Conservation (phyloP, 1,140 invertebrate genomes). For the Drosophila grimshawi region DNA sequence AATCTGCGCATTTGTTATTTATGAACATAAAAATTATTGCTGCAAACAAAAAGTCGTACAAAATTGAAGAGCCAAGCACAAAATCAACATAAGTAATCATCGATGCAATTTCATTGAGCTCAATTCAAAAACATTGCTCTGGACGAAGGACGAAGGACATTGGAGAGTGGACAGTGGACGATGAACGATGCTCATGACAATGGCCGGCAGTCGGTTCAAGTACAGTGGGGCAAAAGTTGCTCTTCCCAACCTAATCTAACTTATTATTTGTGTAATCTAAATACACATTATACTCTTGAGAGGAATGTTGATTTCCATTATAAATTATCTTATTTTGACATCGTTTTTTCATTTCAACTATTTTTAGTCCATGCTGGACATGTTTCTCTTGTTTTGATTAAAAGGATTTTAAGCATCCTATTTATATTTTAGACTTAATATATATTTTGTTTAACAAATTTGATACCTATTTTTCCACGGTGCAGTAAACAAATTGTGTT, state of each 20-base stretch:
- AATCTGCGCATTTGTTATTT: conserved; percentile 57
- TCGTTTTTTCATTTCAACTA: too few species aligned
- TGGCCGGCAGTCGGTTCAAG: conserved; percentile 29
- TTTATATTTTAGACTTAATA: neutral
- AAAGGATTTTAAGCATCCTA: neutral
- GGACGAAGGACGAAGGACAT: conserved; percentile 19
- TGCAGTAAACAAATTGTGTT: conserved; percentile 75
- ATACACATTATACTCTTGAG: too few species aligned
- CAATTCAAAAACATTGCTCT: conserved; percentile 76
- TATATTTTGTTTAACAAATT: neutral
- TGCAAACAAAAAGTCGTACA: conserved; percentile 20
- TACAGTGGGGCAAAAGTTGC: conserved; percentile 17
- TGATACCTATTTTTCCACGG: conserved; percentile 27
- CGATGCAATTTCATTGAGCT: conserved; percentile 77
- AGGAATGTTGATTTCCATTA: too few species aligned
- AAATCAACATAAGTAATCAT: conserved; percentile 79
- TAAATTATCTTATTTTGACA: too few species aligned
- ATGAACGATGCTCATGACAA: conserved; percentile 67
- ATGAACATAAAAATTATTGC: conserved; percentile 64
- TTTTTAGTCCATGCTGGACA: too few species aligned
- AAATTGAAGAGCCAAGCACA: conserved; percentile 61
- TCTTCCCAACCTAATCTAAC: too few species aligned
- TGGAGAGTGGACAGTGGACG: neutral
- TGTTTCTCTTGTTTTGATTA: neutral
- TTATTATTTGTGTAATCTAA: too few species aligned